Evolutionary conservation across 2,888 invertebrate genomes (phyloP), one percentile per base, ranked within the genome.

Genomic region (Stenolophus ochropezus): DNA sequence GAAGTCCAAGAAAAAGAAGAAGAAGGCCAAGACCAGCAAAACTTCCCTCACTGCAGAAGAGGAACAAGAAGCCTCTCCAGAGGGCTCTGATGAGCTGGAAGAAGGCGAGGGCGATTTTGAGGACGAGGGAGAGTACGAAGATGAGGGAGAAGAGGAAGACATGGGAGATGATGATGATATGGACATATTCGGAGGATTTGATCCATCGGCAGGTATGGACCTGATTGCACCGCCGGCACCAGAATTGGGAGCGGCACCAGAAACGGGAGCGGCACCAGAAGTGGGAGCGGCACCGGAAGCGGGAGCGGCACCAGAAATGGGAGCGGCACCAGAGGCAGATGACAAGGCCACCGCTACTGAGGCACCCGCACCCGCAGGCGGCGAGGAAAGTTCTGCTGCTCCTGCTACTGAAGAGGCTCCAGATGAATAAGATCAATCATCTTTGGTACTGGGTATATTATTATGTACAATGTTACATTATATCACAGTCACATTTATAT

Each of bases 1-100:
- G 18, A 18, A 84, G 21, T 90, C 91, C 84, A 87, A 89, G 42
- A 91, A 90, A 87, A 92, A 91, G 86, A 91, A 91, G 86, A 92
- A 90, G 89, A 42, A 42, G 33, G 6, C 33, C 1, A 42, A 11
- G 11, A 42, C 11, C 33, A 11, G 6, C 33, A 79, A 76, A 8
- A 20, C 61, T 20, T 77, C 78, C 16, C 25, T 6, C 21, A 56
- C 61, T 23, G 83, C 81, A 5, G 83, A 84, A 71, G 83, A 81
- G 51, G 47, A n/a, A 20, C 71, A 51, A 53, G 69, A 11, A 1
- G 42, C 42, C 11, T 18, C n/a, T 83, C 84, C 0, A 88, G 86
- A 51, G 84, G 83, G 0, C 1, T 87, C 86, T 2, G 88, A 86
- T 3, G 88, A 88, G 85, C 3, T 87, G 84, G 42, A 87, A 85